A percentile compares a stretch with the other conserved stretches of the same genome.
phyloP scores from a whole-genome alignment of 2,888 invertebrate species.

The Clostera curtula region DNA sequence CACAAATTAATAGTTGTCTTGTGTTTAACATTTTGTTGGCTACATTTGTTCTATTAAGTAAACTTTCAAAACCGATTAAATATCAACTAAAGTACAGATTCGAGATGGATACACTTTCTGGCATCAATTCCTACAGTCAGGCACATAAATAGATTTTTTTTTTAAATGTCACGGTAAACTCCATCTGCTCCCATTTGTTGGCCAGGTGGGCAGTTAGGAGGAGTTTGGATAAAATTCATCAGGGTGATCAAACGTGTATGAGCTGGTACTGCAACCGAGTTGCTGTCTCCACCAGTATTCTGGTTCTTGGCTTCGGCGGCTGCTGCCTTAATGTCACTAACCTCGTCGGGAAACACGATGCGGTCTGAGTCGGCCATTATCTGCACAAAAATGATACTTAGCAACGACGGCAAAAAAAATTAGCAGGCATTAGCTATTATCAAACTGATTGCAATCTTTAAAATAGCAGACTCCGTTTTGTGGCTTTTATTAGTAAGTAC shows the following conservation, averaged over 20 bases:
- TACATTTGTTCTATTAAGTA: no score
- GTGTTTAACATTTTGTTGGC: no score
- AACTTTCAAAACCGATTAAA: no score
- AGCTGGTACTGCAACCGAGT: constrained; percentile 32
- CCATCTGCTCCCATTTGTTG: constrained; percentile 37
- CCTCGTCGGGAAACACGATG: constrained; percentile 51
- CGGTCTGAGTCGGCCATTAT: constrained; percentile 49
- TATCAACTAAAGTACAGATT: no score
- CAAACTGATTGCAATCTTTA: no score
- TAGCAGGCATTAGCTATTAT: no score
- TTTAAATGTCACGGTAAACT: constrained; percentile 38
- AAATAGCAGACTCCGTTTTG: no score
- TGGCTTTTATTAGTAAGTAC: no score
- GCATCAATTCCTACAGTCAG: constrained; percentile 2
- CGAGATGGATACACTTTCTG: no score
- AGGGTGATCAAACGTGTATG: constrained; percentile 8
- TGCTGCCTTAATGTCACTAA: constrained; percentile 34
- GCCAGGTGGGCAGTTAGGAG: constrained; percentile 38
- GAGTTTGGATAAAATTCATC: constrained; percentile 47
- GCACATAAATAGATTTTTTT: constrained; percentile 2
- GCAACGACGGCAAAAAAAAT: constrained; percentile 8
- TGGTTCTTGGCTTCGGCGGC: constrained; percentile 21
- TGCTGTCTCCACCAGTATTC: constrained; percentile 32
- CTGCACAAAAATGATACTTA: no score
- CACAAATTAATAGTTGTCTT: no score